phyloP scores from a whole-genome alignment of 1,140 invertebrate species.

The Diabrotica virgifera region DNA sequence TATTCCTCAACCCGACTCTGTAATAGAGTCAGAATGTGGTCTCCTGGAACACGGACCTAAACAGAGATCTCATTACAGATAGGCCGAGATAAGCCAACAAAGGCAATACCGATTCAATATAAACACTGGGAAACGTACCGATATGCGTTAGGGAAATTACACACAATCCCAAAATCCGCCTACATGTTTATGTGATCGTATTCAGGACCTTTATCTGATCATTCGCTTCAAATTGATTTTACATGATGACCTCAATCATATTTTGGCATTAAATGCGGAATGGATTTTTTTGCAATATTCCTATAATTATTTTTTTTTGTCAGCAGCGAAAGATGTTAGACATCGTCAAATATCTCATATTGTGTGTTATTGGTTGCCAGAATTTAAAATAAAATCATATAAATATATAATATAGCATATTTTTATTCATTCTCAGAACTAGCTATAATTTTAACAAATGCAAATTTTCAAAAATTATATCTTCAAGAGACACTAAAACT shows the following conservation, averaged over 20 bases:
- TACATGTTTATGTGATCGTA: conserved; percentile 42
- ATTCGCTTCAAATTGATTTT: conserved; percentile 39
- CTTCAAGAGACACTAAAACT: no score
- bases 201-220: conserved; percentile 39
- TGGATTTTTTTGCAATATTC: no score
- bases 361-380: no score
- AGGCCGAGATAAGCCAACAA: conserved; percentile 45
- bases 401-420: no score
- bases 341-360: no score
- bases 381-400: no score
- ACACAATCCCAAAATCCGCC: conserved; percentile 46
- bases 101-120: conserved; percentile 46
- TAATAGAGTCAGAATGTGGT: conserved; percentile 29
- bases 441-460: no score
- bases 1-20: conserved; percentile 16
- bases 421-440: no score
- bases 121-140: conserved; percentile 42
- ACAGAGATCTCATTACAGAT: conserved; percentile 47
- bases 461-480: no score
- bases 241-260: conserved; percentile 43
- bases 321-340: no score
- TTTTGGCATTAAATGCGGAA: conserved; percentile 1
- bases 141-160: conserved; percentile 45
- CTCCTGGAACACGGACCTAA: conserved; percentile 37
- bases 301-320: no score